A percentile compares a stretch with the other conserved stretches of the same genome.
phyloP scores from a whole-genome alignment of 2,888 invertebrate genomes.

The Volucella inanis region DNA sequence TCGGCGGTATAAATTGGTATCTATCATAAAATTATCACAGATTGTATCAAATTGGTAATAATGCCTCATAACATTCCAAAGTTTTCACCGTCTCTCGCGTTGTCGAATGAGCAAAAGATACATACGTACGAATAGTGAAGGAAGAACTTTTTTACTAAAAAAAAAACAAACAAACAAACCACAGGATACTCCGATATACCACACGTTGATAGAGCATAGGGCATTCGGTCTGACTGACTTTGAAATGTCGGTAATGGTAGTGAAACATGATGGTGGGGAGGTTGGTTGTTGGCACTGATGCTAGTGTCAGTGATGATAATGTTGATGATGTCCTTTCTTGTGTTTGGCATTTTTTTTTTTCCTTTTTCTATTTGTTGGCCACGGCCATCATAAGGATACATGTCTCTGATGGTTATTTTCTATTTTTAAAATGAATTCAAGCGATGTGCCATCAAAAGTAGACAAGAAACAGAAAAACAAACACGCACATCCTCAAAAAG shows the following conservation, averaged over 20 bases:
- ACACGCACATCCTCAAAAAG: background rate
- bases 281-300: background rate
- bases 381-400: conserved; percentile 37
- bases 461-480: no score
- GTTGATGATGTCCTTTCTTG: conserved; percentile 65
- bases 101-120: conserved; percentile 51
- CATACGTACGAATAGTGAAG: background rate
- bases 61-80: conserved; percentile 57
- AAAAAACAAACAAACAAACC: conserved; percentile 21
- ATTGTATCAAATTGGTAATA: conserved; percentile 70
- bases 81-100: conserved; percentile 22
- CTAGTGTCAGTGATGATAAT: conserved; percentile 49
- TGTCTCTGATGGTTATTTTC: conserved; percentile 34
- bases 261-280: background rate
- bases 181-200: conserved; percentile 52
- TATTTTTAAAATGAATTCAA: conserved; percentile 28
- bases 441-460: background rate
- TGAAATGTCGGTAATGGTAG: conserved; percentile 46
- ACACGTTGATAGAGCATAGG: conserved; percentile 20
- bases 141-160: conserved; percentile 41
- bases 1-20: conserved; percentile 44
- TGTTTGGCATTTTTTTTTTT: conserved; percentile 38
- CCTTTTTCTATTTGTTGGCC: conserved; percentile 34
- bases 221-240: conserved; percentile 67
- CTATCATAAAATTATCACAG: conserved; percentile 67